Base-by-base conservation (phyloP, 92 coral and sea anemone species). In the Umimayanthus kanabou region DNA sequence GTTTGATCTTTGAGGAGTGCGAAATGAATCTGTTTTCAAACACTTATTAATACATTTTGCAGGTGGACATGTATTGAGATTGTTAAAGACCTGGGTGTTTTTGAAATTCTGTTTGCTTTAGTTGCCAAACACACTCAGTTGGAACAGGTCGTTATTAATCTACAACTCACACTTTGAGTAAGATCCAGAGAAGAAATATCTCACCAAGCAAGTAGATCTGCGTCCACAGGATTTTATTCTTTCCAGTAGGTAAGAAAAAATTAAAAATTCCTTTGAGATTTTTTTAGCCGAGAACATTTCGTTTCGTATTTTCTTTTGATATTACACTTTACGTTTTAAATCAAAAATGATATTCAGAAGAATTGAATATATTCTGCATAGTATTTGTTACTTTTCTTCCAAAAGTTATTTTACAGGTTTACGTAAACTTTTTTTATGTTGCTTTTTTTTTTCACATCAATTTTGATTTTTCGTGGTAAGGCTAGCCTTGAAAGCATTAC, bases 11-110 rank as follows among this genome's bases (percentile, higher is more conserved):
- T 42, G 40, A 70, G 77, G 58, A 83, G 78, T 70, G 78, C 76
- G 78, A 83, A 83, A 83, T 83, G 87, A 70, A 83, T 83, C 87
- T 70, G 78, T 83, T 43, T 70, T 71, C 87, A 83, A 83, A 83
- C 87, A 83, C 87, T 83, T 83, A 42, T 81, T 81, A 81, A 81
- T 61, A 66, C 85, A 81, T 70, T 69, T 69, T 83, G 87, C 87
- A 83, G 87, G 87, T 83, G 87, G 87, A 83, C 40, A 83, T 43
- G 87, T 83, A 45, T 73, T 25, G 73, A 61, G 53, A 83, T 67
- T 67, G 76, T 82, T 82, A 82, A 78, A 78, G 61, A 78, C 40
- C 65, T 16, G 58, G 73, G 75, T 43, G n/a, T 70, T 82, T 18
- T 67, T 40, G 61, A 69, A 28, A 25, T 37, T 30, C 37, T 83